Percentiles rank a stretch among this genome's conserved stretches.
Evolutionary conservation across 2,888 invertebrate genomes (phyloP).

Genomic region (Platypus cylindrus): DNA sequence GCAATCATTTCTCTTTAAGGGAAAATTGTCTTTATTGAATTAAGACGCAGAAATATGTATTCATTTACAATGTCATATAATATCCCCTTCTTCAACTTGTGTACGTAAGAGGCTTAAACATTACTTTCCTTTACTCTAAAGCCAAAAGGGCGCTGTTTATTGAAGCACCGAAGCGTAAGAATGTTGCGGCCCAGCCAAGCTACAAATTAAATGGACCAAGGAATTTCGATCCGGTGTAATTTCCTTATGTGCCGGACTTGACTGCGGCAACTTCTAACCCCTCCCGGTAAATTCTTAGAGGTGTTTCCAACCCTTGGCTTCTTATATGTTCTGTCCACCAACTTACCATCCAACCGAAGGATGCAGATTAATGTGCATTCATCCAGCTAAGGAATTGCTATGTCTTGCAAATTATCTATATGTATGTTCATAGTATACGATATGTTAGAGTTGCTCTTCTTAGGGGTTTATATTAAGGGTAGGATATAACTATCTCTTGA

Average conservation of each 20-base stretch:
- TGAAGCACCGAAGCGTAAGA: conserved; percentile 16
- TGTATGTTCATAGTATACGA: conserved; percentile 4
- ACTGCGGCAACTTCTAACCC: conserved; percentile 10
- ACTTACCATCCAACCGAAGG: conserved; percentile 15
- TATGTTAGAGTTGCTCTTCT: conserved; percentile 1
- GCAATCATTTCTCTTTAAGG: too few relatives aligned
- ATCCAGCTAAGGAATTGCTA: conserved; percentile 35
- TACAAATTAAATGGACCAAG: conserved; percentile 34
- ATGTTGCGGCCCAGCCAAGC: conserved; percentile 19
- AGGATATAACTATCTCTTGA: conserved; percentile 23
- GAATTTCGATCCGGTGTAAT: conserved; percentile 31
- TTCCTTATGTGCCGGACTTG: conserved; percentile 28
- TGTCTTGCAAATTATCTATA: conserved; percentile 17
- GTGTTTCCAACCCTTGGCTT: conserved; percentile 17
- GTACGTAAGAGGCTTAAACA: too few relatives aligned
- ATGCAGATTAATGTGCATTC: conserved; percentile 36
- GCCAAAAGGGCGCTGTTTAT: conserved; percentile 16
- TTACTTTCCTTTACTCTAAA: too few relatives aligned
- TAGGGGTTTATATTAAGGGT: conserved; percentile 23
- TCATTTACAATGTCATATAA: too few relatives aligned
- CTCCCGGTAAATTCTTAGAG: conserved; percentile 30
- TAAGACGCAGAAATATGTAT: too few relatives aligned
- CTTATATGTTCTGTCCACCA: conserved; percentile 18
- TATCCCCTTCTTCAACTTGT: too few relatives aligned
- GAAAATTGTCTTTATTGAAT: too few relatives aligned